A percentile compares a stretch with the other conserved stretches of the same genome.
Conservation (phyloP, 2,113 vertebrate species). For the Poeciliopsis prolifica region DNA sequence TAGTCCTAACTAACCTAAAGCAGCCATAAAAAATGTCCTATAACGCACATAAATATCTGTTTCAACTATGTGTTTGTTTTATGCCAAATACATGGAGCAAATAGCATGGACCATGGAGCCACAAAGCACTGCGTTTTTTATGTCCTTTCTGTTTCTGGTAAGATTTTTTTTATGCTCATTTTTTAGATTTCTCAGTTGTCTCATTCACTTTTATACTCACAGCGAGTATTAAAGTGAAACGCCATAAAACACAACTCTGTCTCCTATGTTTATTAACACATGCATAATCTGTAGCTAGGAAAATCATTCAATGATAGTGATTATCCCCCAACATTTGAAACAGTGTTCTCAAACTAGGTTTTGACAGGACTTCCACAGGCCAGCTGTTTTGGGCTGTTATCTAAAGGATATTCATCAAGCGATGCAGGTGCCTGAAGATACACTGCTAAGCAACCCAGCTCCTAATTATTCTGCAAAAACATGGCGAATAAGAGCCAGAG, state of each 20-base stretch:
- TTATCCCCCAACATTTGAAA: constrained; percentile 11
- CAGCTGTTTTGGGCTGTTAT: constrained; percentile 63
- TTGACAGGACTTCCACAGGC: constrained; percentile 42
- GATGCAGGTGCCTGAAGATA: constrained; percentile 59
- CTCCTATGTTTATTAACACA: background rate
- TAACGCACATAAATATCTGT: background rate
- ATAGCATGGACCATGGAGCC: constrained; percentile 12
- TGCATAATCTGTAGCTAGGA: background rate
- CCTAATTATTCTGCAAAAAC: constrained; percentile 70
- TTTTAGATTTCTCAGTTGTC: background rate
- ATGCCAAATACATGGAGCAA: constrained; percentile 48
- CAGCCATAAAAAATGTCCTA: background rate
- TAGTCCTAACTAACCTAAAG: background rate
- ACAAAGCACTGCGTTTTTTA: background rate
- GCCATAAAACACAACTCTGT: background rate
- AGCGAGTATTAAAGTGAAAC: constrained; percentile 10
- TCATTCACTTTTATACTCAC: background rate
- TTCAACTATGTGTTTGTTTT: background rate
- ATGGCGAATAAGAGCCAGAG: constrained; percentile 41
- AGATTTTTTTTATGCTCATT: background rate
- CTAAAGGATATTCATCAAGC: constrained; percentile 64
- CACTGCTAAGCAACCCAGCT: constrained; percentile 41
- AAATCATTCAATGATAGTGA: constrained; percentile 24
- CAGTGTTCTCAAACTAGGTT: constrained; percentile 42
- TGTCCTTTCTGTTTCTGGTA: background rate